Evolutionary conservation across 2,113 vertebrate species (phyloP).

Genomic region (Coregonus clupeaformis): DNA sequence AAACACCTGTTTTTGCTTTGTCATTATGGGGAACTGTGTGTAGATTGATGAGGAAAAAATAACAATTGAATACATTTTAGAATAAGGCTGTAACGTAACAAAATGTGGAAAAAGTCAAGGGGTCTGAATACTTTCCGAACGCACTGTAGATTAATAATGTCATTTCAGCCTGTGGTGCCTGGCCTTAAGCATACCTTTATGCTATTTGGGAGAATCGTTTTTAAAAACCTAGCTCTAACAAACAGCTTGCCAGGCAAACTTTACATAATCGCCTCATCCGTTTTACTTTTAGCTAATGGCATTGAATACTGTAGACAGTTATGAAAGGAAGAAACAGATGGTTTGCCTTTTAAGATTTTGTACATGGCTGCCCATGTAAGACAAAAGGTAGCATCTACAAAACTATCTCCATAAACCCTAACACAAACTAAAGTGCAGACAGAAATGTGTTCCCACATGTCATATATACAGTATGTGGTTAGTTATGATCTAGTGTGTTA

Average conservation of each 20-base stretch:
- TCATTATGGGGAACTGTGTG: too few relatives aligned
- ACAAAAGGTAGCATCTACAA: constrained; percentile 4
- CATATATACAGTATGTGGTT: constrained; percentile 13
- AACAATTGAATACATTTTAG: too few relatives aligned
- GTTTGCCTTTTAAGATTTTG: constrained; percentile 26
- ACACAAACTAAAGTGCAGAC: not conserved
- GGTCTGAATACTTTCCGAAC: too few relatives aligned
- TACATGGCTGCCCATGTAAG: constrained; percentile 23
- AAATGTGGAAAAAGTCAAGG: too few relatives aligned
- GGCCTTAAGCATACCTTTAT: constrained; percentile 28
- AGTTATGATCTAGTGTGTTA: not conserved
- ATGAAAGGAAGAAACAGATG: constrained; percentile 39
- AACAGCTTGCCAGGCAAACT: constrained; percentile 9
- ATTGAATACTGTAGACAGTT: constrained; percentile 19
- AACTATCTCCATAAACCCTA: constrained; percentile 3
- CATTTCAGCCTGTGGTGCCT: too few relatives aligned
- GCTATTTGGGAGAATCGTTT: constrained; percentile 38
- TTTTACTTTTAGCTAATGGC: constrained; percentile 18
- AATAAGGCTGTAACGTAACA: too few relatives aligned
- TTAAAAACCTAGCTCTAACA: constrained; percentile 25
- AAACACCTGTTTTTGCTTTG: too few relatives aligned
- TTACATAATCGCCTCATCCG: not conserved
- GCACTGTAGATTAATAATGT: too few relatives aligned
- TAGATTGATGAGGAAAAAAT: too few relatives aligned
- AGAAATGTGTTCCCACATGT: constrained; percentile 12